These are phyloP conservation scores for Stenopsyche tienmushanensis DNA, from an alignment of 1,140 invertebrate genomes.

Conservation along the genomic window DNA sequence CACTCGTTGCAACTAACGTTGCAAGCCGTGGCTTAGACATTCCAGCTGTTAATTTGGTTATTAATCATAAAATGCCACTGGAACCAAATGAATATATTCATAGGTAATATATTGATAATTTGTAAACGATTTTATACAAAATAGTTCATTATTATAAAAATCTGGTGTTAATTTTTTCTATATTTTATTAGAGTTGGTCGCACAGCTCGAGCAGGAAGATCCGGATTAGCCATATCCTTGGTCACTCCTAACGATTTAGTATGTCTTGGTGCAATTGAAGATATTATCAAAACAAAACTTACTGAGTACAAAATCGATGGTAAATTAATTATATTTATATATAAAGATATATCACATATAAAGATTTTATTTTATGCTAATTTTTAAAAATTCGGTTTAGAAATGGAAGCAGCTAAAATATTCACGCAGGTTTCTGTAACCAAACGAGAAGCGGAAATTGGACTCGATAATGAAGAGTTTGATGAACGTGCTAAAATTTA, in stretches of 20 bases:
- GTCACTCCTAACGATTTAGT: conserved; percentile 91
- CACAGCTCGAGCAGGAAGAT: conserved; percentile 89
- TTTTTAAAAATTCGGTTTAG: conserved; percentile 56
- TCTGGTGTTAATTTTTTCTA: neutral
- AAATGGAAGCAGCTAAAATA: conserved; percentile 81
- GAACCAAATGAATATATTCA: conserved; percentile 95
- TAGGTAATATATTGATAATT: conserved; percentile 45
- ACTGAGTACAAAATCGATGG: conserved; percentile 81
- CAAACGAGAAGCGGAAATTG: conserved; percentile 87
- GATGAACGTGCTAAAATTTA: conserved; percentile 86
- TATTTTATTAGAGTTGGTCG: conserved; percentile 77
- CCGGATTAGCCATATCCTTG: conserved; percentile 84
- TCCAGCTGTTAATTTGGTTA: conserved; percentile 85
- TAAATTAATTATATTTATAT: conserved; percentile 48
- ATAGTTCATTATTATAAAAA: neutral
- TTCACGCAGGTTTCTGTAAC: conserved; percentile 90
- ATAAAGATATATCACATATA: conserved; percentile 3
- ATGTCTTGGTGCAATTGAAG: conserved; percentile 84
- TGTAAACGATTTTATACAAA: neutral
- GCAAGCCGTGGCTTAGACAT: conserved; percentile 92
- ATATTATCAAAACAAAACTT: conserved; percentile 81
- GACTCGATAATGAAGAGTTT: conserved; percentile 88
- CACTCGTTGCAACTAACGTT: conserved; percentile 95
- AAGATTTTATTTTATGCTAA: conserved; percentile 26
- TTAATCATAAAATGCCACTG: conserved; percentile 92